phyloP scores from a whole-genome alignment of 2,113 vertebrate genomes.

The Guaruba guarouba region DNA sequence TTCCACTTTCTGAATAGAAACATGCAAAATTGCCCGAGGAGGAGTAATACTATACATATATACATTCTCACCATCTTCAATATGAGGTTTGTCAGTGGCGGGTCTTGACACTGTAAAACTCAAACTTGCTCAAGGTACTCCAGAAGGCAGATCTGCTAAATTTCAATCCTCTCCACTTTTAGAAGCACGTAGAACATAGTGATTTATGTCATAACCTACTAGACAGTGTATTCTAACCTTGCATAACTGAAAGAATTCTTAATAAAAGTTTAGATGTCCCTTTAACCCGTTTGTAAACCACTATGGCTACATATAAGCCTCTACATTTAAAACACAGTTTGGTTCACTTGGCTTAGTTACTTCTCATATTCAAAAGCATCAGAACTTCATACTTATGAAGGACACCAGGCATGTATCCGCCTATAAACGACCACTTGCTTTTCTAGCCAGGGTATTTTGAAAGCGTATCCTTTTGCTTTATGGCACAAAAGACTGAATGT shows the following conservation, averaged over 20 bases:
- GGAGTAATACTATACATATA: not conserved
- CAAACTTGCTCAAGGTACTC: not conserved
- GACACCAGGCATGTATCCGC: not conserved
- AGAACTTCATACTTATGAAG: not conserved
- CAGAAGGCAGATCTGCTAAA: not conserved
- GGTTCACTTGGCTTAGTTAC: not conserved
- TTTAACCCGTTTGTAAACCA: not conserved
- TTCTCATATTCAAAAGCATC: not conserved
- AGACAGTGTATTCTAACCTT: not conserved
- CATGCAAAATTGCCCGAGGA: not conserved
- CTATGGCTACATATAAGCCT: not conserved
- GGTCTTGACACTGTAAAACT: not conserved
- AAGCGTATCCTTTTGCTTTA: not conserved
- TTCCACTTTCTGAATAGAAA: not conserved
- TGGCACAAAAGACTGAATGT: not conserved
- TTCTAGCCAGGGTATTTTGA: not conserved
- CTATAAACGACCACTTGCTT: not conserved
- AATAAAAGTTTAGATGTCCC: not conserved
- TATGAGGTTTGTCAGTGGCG: not conserved
- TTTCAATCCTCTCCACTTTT: not conserved
- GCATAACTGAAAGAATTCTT: not conserved
- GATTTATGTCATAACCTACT: not conserved
- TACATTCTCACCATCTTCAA: not conserved
- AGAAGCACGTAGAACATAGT: not conserved
- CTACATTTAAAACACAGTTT: not conserved